phyloP scores from a whole-genome alignment of 2,113 vertebrate species.

The Indicator maculatus region DNA sequence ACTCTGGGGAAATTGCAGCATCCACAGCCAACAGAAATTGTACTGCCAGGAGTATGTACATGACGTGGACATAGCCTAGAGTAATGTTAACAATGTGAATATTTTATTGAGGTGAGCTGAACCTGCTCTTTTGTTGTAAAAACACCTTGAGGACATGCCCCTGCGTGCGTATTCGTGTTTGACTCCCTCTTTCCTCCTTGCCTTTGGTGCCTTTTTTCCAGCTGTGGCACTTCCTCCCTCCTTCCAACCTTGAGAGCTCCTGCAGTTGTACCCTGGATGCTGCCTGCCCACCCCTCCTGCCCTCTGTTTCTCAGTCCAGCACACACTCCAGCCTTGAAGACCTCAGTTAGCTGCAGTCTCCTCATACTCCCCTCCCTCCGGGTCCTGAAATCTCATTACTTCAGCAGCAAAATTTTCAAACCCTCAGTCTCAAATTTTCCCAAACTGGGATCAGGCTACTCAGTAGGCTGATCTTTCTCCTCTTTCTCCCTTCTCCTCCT shows the following conservation, averaged over 20 bases:
- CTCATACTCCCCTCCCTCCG: background rate
- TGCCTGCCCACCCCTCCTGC: background rate
- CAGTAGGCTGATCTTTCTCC: background rate
- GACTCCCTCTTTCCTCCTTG: background rate
- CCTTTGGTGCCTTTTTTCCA: background rate
- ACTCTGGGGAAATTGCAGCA: background rate
- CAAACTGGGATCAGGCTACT: background rate
- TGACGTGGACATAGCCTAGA: slow-evolving; percentile 14
- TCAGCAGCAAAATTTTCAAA: background rate
- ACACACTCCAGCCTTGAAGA: background rate
- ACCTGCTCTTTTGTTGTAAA: background rate
- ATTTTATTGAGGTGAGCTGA: slow-evolving; percentile 44
- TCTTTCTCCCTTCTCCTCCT: background rate
- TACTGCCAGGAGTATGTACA: background rate
- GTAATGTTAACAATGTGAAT: slow-evolving; percentile 13
- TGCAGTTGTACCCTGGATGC: accelerated
- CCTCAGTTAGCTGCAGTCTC: background rate
- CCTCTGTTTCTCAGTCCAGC: background rate
- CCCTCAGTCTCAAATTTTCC: background rate
- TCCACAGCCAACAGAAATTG: background rate
- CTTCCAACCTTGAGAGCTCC: background rate
- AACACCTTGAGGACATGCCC: background rate
- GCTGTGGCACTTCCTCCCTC: background rate
- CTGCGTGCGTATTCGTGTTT: background rate
- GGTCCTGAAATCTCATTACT: background rate